phyloP scores from a whole-genome alignment of 1,140 invertebrate genomes.

The Dendroctonus valens region DNA sequence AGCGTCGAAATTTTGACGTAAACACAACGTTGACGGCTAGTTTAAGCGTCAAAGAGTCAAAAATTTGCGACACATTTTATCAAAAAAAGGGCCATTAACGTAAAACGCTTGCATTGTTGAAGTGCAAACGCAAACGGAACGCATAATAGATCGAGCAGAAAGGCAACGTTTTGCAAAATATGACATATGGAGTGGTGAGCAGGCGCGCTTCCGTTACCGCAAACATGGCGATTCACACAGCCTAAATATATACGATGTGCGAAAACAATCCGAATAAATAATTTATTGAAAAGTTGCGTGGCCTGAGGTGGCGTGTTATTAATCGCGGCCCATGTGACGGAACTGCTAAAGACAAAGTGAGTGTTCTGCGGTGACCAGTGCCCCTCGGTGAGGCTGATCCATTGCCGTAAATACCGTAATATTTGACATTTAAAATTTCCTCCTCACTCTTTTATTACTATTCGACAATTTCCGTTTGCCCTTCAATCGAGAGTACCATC shows the following conservation, averaged over 20 bases:
- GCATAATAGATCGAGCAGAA: constrained; percentile 1
- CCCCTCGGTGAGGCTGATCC: neutral
- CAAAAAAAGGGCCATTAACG: no score
- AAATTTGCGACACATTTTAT: no score
- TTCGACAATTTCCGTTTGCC: neutral
- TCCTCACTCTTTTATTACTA: neutral
- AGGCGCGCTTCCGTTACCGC: constrained; percentile 7
- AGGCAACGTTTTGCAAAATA: constrained; percentile 7
- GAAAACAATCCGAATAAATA: constrained; percentile 20
- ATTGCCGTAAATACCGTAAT: neutral
- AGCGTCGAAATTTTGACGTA: no score
- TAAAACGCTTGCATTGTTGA: no score
- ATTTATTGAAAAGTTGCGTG: constrained; percentile 8
- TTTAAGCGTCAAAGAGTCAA: no score
- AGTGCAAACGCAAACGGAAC: neutral
- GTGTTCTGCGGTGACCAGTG: neutral
- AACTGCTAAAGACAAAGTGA: constrained; percentile 7
- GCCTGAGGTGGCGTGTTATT: neutral
- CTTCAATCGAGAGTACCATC: neutral
- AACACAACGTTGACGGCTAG: no score
- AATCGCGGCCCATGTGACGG: neutral
- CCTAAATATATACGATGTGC: constrained; percentile 22
- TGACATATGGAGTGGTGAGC: constrained; percentile 1
- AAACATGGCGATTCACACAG: constrained; percentile 23
- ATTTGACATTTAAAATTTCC: constrained; percentile 13